Evolutionary conservation across 2,113 vertebrate genomes (phyloP), one percentile per base, ranked within the genome.

Genomic region (Cygnus atratus): DNA sequence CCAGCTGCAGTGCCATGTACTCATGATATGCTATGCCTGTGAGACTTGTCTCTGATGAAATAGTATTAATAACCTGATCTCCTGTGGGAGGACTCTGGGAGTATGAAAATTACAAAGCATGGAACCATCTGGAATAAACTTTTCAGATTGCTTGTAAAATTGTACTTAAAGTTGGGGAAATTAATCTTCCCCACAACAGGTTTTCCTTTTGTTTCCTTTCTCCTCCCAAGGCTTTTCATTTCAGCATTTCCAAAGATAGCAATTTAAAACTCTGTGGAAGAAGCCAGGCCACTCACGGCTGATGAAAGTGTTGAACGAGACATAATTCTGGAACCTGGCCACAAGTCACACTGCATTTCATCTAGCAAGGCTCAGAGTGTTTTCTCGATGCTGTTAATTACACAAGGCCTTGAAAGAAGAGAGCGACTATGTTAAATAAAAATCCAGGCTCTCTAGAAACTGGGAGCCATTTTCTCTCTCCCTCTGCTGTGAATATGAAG

Each of bases 241-340:
- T 78, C 74, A 25, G 1, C 7, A 1, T 52, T 72, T 91, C 73
- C 62, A 84, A 76, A 87, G 18, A 37, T 1, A 68, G 29, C 10
- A 12, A 52, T 66, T 83, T 68, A 48, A 92, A 87, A 31, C 39
- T 28, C 18, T 0, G 0, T 2, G 2, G 37, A 65, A 93, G 35
- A 88, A 39, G 67, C 33, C 19, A 13, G 18, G 22, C 39, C 3
- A 1, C 43, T 76, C 0, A 0, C 24, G 1, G 2, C 57, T 57
- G 61, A 17, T 41, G 43, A 39, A 85, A 76, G 35, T 3, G 1
- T 57, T 26, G 33, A 93, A 89, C 4, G 17, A 78, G 43, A 59
- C 28, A 13, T 2, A 0, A n/a, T 72, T 66, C 50, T 86, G 65
- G 55, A 82, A 67, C 35, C 19, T 29, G 33, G 55, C 76, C 68